These are phyloP conservation scores for Nycticryphes semicollaris DNA, from an alignment of 2,113 vertebrate genomes.

Conservation along the genomic window DNA sequence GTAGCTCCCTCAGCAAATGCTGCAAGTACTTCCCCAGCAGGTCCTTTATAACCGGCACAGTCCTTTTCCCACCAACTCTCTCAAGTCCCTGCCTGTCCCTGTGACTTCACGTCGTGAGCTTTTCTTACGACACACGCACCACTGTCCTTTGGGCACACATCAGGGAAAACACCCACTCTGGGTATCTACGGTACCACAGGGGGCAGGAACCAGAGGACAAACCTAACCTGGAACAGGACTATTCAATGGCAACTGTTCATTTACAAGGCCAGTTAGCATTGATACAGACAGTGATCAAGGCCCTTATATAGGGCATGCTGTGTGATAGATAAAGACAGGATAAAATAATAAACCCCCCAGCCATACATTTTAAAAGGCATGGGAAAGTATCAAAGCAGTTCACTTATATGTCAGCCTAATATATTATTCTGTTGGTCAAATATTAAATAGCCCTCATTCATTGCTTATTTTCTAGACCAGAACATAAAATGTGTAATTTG, in stretches of 20 bases:
- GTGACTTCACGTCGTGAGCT: not conserved
- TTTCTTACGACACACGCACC: not conserved
- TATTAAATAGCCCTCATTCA: not conserved
- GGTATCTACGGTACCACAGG: not conserved
- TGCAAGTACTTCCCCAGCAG: not conserved
- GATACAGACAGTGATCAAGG: not conserved
- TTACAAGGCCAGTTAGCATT: too few relatives aligned
- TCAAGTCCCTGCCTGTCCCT: not conserved
- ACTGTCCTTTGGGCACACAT: fast-evolving
- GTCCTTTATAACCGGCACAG: not conserved
- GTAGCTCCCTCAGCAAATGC: not conserved
- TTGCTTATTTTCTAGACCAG: not conserved
- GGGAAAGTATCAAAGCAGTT: not conserved
- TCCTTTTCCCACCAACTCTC: not conserved
- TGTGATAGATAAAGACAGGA: not conserved
- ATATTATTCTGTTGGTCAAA: not conserved
- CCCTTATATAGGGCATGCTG: not conserved
- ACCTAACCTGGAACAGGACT: not conserved
- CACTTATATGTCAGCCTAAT: not conserved
- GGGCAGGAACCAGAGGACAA: not conserved
- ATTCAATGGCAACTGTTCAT: fast-evolving
- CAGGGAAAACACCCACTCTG: not conserved
- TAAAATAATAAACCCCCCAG: not conserved
- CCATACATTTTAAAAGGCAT: not conserved
- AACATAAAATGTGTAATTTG: not conserved